These are phyloP conservation scores for Montipora sp. DNA, from an alignment of 64 coral and sea anemone species.

Conservation along the genomic window DNA sequence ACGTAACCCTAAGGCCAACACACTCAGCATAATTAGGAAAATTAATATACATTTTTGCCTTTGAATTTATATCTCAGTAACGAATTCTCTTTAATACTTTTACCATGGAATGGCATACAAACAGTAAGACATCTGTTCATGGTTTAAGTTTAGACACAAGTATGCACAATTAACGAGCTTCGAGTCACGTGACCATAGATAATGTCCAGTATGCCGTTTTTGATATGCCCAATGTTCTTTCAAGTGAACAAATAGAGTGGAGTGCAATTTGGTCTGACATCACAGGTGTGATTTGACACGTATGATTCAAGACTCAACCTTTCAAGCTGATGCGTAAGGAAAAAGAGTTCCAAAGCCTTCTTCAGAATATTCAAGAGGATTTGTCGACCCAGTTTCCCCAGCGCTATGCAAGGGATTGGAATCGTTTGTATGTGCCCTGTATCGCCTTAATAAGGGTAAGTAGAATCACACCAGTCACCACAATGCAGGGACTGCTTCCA, in stretches of 20 bases:
- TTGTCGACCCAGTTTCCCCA: background rate
- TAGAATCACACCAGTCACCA: conserved; percentile 36
- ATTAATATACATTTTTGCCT: background rate
- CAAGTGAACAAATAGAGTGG: too few species aligned
- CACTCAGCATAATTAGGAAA: background rate
- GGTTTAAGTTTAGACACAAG: too few species aligned
- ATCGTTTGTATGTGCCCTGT: conserved; percentile 17
- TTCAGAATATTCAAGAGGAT: background rate
- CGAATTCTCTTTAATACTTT: too few species aligned
- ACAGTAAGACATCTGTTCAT: too few species aligned
- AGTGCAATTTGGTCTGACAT: too few species aligned
- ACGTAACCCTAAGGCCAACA: background rate
- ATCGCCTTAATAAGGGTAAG: conserved; percentile 17
- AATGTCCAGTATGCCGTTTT: too few species aligned
- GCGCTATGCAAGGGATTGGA: background rate
- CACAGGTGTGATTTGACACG: too few species aligned
- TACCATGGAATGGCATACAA: too few species aligned
- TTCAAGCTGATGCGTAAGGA: background rate
- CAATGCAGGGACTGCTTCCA: background rate
- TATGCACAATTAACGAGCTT: too few species aligned
- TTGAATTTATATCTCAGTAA: too few species aligned
- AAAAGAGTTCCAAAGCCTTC: background rate
- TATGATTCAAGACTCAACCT: background rate
- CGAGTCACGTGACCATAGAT: too few species aligned
- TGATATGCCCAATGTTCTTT: too few species aligned